phyloP scores from a whole-genome alignment of 1,140 invertebrate species.

The Steinernema feltiae region DNA sequence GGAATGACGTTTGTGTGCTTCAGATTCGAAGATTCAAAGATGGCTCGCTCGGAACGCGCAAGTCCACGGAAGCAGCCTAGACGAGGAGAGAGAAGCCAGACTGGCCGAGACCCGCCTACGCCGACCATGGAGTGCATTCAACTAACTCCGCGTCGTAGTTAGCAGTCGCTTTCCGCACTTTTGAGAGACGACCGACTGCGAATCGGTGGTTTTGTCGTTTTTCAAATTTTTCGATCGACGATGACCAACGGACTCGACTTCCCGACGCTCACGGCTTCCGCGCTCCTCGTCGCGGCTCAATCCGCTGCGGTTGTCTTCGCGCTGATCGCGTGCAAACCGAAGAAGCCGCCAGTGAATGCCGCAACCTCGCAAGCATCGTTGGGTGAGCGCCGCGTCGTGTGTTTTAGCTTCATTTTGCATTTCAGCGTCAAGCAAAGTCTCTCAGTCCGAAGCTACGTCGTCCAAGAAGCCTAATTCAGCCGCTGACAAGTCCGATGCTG shows the following conservation, averaged over 20 bases:
- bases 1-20: too few relatives aligned
- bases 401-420: neutral
- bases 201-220: neutral
- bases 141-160: neutral
- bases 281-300: neutral
- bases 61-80: too few relatives aligned
- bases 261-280: neutral
- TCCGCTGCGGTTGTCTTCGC: neutral
- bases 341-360: conserved; percentile 1
- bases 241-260: neutral
- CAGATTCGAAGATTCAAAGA: too few relatives aligned
- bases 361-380: neutral
- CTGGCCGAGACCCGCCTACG: too few relatives aligned
- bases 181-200: neutral
- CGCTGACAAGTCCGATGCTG: too few relatives aligned
- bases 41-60: too few relatives aligned
- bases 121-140: too few relatives aligned
- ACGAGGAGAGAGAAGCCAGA: too few relatives aligned
- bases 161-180: neutral
- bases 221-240: conserved; percentile 9
- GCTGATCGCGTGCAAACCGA: neutral
- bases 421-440: neutral
- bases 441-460: too few relatives aligned
- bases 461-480: too few relatives aligned
- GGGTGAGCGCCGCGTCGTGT: neutral